Evolutionary conservation across 1,140 invertebrate species (phyloP).

Genomic region (Drosophila pseudoananassae): DNA sequence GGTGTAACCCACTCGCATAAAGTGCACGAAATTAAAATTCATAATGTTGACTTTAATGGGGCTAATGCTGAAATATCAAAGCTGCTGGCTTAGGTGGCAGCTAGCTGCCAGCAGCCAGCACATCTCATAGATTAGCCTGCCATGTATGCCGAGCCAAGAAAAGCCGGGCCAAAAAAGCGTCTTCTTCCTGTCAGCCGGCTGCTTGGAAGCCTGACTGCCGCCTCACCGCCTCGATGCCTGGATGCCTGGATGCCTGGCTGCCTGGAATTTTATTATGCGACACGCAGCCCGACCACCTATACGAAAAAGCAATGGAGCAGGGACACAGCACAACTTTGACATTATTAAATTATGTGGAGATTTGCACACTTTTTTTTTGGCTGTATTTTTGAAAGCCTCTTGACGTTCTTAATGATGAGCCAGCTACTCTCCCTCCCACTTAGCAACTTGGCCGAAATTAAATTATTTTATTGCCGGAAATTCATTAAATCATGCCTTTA

Average conservation of each 20-base stretch:
- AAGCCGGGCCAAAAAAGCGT: slow-evolving; percentile 47
- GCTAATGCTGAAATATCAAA: slow-evolving; percentile 71
- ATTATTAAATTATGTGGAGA: slow-evolving; percentile 80
- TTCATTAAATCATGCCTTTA: slow-evolving; percentile 73
- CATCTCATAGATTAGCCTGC: slow-evolving; percentile 69
- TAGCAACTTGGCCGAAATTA: slow-evolving; percentile 60
- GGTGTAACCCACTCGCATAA: slow-evolving; percentile 35
- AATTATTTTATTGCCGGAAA: slow-evolving; percentile 81
- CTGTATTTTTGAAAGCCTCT: slow-evolving; percentile 50
- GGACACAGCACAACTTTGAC: slow-evolving; percentile 50
- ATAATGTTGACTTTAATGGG: slow-evolving; percentile 73
- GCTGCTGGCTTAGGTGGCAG: slow-evolving; percentile 62
- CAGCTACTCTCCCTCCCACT: slow-evolving; percentile 17
- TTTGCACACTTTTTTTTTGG: slow-evolving; percentile 59
- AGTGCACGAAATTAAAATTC: slow-evolving; percentile 67
- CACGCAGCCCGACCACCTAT: slow-evolving; percentile 58
- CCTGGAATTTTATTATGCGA: slow-evolving; percentile 66
- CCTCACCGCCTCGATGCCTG: neutral
- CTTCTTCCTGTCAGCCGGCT: slow-evolving; percentile 34
- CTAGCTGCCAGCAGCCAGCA: slow-evolving; percentile 47
- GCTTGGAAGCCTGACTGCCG: slow-evolving; percentile 17
- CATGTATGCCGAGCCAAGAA: slow-evolving; percentile 46
- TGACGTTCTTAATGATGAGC: slow-evolving; percentile 78
- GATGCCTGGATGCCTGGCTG: slow-evolving; percentile 4
- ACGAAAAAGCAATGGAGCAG: slow-evolving; percentile 26